Evolutionary conservation across 2,797 vertebrate genomes (phyloP).

Genomic region (Malurus splendens): DNA sequence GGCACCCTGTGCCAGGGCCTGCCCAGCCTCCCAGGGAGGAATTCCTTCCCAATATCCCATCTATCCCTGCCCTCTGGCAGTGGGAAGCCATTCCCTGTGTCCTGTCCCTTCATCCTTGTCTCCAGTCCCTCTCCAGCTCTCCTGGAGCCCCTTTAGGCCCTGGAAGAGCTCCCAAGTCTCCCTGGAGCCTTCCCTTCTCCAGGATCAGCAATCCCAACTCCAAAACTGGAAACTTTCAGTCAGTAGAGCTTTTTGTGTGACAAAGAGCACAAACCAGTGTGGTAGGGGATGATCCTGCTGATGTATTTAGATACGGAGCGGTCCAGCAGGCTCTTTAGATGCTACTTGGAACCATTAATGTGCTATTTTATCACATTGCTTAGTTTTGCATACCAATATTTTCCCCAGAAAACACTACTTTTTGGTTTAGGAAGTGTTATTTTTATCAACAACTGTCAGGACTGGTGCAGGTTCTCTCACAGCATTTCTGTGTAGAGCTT

Average conservation of each 20-base stretch:
- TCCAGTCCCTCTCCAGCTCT: not conserved
- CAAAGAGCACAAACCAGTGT: not conserved
- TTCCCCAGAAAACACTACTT: not conserved
- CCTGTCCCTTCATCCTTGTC: not conserved
- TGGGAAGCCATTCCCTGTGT: not conserved
- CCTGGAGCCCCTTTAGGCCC: not conserved
- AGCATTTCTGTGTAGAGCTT: not conserved
- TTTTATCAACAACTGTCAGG: not conserved
- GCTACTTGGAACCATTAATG: not conserved
- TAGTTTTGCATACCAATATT: not conserved
- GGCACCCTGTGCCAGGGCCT: not conserved
- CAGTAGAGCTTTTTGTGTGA: not conserved
- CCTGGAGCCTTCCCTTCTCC: not conserved
- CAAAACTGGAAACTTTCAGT: not conserved
- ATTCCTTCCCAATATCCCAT: not conserved
- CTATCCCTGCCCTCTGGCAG: not conserved
- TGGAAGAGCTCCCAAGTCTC: not conserved
- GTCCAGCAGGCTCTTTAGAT: not conserved
- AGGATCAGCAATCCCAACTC: not conserved
- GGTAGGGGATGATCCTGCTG: not conserved
- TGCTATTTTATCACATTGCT: not conserved
- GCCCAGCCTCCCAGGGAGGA: not conserved
- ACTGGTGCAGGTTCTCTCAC: not conserved
- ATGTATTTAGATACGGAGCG: not conserved
- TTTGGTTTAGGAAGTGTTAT: not conserved